Evolutionary conservation across 1,140 invertebrate genomes (phyloP), one percentile per base, ranked within the genome.

Genomic region (Musca vetustissima): DNA sequence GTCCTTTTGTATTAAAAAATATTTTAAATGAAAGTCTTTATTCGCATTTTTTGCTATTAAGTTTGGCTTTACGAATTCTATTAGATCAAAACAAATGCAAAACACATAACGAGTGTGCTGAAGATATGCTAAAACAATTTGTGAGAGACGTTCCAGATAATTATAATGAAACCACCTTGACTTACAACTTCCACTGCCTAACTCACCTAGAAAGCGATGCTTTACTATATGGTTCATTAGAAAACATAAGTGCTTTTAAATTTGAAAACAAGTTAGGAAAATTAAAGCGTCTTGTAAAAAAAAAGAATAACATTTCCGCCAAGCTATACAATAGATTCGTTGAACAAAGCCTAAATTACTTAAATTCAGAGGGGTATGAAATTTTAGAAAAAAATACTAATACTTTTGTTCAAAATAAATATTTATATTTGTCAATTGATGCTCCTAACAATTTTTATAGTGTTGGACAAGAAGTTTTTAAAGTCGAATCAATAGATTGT

Each of bases 1-100:
- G 72, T 4, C 76, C 76, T 17, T 24, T 82, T n/a, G 69, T 74
- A 59, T 72, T 83, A 24, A 71, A 71, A 72, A 61, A 49, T 59
- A 68, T 71, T 65, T 28, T 28, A 28, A 8, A 28, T 28, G 28
- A 28, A 28, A 8, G 28, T 4, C 28, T 28, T 28, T 28, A 28
- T 28, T 4, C 28, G 28, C 28, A 28, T 28, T 28, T 28, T 28
- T 8, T 28, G 28, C 28, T 4, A 8, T 28, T 28, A 8, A 28
- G 28, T 8, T 28, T 28, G 8, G 28, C 28, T 28, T 28, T 28
- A 8, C 28, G 3, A 4, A 28, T 28, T 28, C 8, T 28, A 28
- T 28, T 28, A 28, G 8, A 28, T 28, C 3, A 28, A 28, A 28
- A 3, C 8, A 28, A 28, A 28, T 28, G 28, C 28, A 28, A 28